Percentiles rank a stretch among this genome's conserved stretches.
Conservation (phyloP, 2,888 invertebrate species). For the Caenorhabditis drosophilae region DNA sequence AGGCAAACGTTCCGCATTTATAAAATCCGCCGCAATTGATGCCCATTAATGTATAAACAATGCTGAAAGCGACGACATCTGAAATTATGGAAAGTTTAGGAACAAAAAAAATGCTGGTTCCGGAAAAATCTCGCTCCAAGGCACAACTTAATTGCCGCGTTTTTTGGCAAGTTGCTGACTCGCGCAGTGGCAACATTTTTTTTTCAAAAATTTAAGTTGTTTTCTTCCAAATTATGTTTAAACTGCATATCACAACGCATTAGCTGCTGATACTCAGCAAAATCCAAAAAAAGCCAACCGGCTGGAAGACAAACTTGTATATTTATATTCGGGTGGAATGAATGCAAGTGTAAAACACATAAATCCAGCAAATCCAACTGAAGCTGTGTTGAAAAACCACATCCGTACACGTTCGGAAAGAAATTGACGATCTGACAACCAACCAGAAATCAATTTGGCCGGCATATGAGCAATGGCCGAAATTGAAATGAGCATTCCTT, state of each 20-base stretch:
- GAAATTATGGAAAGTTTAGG: too few relatives aligned
- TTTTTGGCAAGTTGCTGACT: too few relatives aligned
- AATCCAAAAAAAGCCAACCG: background rate
- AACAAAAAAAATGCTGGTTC: too few relatives aligned
- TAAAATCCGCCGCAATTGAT: slow-evolving; percentile 65
- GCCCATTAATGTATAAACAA: slow-evolving; percentile 55
- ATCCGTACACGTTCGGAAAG: slow-evolving; percentile 48
- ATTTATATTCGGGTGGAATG: slow-evolving; percentile 41
- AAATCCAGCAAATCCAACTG: slow-evolving; percentile 52
- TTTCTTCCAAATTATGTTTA: too few relatives aligned
- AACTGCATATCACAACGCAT: too few relatives aligned
- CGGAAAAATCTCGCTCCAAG: too few relatives aligned
- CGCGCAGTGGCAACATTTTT: too few relatives aligned
- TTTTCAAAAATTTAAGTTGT: too few relatives aligned
- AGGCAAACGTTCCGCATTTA: slow-evolving; percentile 61
- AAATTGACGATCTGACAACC: slow-evolving; percentile 50
- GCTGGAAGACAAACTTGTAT: too few relatives aligned
- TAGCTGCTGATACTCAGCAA: too few relatives aligned
- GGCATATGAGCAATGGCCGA: slow-evolving; percentile 48
- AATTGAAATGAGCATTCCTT: slow-evolving; percentile 35
- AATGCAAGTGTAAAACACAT: slow-evolving; percentile 47
- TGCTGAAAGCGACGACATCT: slow-evolving; percentile 43
- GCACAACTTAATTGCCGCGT: too few relatives aligned
- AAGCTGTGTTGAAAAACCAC: slow-evolving; percentile 56
- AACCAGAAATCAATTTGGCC: slow-evolving; percentile 55